These are phyloP conservation scores for Bombus waltoni DNA, from an alignment of 1,140 invertebrate genomes.

Conservation along the genomic window DNA sequence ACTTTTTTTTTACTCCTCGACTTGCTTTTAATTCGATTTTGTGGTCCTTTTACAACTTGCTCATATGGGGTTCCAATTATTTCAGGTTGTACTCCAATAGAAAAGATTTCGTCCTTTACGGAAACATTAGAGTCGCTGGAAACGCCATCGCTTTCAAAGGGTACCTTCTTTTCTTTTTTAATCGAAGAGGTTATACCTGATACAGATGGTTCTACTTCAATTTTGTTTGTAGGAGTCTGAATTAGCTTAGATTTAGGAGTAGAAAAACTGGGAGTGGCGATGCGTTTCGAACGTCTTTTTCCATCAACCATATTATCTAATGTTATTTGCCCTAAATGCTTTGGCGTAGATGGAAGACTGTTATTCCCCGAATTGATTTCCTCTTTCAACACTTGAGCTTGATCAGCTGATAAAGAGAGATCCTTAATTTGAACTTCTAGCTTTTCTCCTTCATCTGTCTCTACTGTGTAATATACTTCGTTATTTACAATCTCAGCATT, in stretches of 20 bases:
- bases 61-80: slow-evolving; percentile 79
- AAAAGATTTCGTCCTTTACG: slow-evolving; percentile 64
- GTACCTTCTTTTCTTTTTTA: slow-evolving; percentile 11
- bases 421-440: slow-evolving; percentile 70
- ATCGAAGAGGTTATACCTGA: slow-evolving; percentile 51
- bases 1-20: slow-evolving; percentile 62
- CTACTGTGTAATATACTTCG: slow-evolving; percentile 63
- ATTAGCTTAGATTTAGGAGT: slow-evolving; percentile 57
- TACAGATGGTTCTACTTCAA: slow-evolving; percentile 55
- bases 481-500: slow-evolving; percentile 55
- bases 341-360: slow-evolving; percentile 71
- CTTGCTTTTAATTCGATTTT: slow-evolving; percentile 71
- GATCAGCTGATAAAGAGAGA: slow-evolving; percentile 75
- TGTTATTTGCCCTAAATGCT: slow-evolving; percentile 68
- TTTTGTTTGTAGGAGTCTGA: background rate
- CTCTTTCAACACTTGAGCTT: slow-evolving; percentile 74
- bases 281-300: slow-evolving; percentile 71
- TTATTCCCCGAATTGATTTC: slow-evolving; percentile 54
- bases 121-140: slow-evolving; percentile 57
- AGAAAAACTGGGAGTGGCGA: slow-evolving; percentile 50
- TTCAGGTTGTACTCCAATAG: slow-evolving; percentile 83
- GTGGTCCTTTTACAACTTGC: slow-evolving; percentile 62
- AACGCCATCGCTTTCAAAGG: slow-evolving; percentile 49
- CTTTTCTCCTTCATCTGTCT: slow-evolving; percentile 72
- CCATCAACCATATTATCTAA: slow-evolving; percentile 77